These are phyloP conservation scores for Podotricha telesiphe DNA, from an alignment of 2,888 invertebrate species.

Conservation along the genomic window DNA sequence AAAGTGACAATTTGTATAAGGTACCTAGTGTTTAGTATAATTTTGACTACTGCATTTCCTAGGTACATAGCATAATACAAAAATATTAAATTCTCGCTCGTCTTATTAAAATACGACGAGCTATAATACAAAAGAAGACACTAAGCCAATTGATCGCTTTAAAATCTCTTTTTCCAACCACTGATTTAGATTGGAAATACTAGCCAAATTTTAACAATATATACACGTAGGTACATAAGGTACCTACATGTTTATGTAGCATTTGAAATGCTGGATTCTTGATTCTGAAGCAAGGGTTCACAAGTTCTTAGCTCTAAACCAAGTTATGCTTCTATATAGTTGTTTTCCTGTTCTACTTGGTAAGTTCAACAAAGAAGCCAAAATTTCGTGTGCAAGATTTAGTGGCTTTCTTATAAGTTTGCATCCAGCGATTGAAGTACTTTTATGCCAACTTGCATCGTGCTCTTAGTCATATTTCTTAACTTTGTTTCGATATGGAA, in stretches of 20 bases:
- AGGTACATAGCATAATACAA: no score
- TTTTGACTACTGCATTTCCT: no score
- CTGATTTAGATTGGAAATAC: no score
- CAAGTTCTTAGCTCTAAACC: neutral
- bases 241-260: neutral
- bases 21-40: no score
- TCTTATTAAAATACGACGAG: no score
- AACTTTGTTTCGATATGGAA: conserved; percentile 2
- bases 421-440: neutral
- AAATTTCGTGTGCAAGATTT: conserved; percentile 26
- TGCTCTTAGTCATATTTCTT: conserved; percentile 10
- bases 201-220: neutral
- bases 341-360: conserved; percentile 1
- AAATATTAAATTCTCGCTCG: no score
- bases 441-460: conserved; percentile 13
- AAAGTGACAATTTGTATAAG: no score
- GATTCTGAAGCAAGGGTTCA: neutral
- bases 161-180: no score
- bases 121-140: no score
- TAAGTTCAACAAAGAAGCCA: conserved; percentile 19
- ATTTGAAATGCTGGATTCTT: neutral
- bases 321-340: neutral
- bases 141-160: no score
- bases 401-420: conserved; percentile 21
- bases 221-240: neutral